Base-by-base conservation (phyloP, 2,113 vertebrate species). In the Bettongia penicillata region DNA sequence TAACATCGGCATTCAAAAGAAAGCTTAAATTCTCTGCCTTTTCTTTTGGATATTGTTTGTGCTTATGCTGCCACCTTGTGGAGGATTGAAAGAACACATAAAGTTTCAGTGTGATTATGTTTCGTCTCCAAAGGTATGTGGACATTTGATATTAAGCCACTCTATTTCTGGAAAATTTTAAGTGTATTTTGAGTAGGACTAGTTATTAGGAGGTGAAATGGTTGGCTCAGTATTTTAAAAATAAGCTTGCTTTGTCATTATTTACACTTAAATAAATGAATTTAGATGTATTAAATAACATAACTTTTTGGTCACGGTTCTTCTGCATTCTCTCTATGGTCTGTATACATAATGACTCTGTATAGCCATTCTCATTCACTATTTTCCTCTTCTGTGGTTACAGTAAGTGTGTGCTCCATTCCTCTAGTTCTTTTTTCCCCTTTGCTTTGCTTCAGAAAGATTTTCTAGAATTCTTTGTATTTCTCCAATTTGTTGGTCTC, bases 41-140 rank as follows among this genome's bases (percentile, higher is more conserved):
- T 84, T 3, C 68, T 84, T 84, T 84, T 43, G n/a, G 19, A 84
- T 43, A 12, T 25, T 93, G 14, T 51, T 48, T 77, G 49, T 37
- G 0, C 26, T 55, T 90, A 0, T 95, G 53, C 92, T 94, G 92
- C 91, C 92, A 22, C 37, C 95, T 53, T 28, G 51, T 57, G 91
- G 93, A 50, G 0, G 48, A 84, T 61, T 3, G 3, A 91, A 50
- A 92, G 48, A 92, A 95, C 7, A 93, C 5, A 19, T 28, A 4
- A 28, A 26, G 12, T 49, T 49, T 50, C 24, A 50, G 14, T 25
- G 14, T 24, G 19, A 90, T 24, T 23, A 90, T 50, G 37, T 84
- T 77, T n/a, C 19, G 43, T 16, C 5, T 84, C 0, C 16, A 43
- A n/a, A 22, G n/a, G 6, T 43, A n/a, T 84, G 68, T 23, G n/a